Percentiles rank a stretch among this genome's conserved stretches.
Evolutionary conservation across 53 echinoderm and acorn worm species (phyloP).

Genomic region (Patiria pectinifera): DNA sequence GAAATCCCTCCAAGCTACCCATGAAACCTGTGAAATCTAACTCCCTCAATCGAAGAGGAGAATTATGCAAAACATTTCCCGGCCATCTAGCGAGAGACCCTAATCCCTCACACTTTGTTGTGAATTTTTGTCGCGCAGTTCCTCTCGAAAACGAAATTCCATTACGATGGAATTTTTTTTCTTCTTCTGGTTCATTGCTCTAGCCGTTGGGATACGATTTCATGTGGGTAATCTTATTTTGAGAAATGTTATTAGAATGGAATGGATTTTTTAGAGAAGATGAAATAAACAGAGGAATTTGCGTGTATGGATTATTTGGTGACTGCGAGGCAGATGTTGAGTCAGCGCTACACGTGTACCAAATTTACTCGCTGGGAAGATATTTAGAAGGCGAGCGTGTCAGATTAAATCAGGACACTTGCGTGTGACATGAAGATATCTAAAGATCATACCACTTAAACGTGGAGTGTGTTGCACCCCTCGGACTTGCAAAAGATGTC

Average conservation of each 20-base stretch:
- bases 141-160: slow-evolving; percentile 36
- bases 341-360: not conserved
- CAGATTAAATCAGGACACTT: not conserved
- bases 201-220: slow-evolving; percentile 48
- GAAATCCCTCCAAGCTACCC: slow-evolving; percentile 3
- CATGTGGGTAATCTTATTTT: slow-evolving; percentile 19
- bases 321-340: not conserved
- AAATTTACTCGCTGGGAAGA: not conserved
- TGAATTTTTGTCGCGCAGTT: slow-evolving; percentile 23
- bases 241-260: not conserved
- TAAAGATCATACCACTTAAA: not conserved
- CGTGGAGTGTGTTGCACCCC: not conserved
- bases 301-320: not conserved
- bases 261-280: not conserved
- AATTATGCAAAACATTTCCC: not conserved
- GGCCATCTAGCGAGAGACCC: not conserved
- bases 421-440: not conserved
- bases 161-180: slow-evolving; percentile 27
- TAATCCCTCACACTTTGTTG: not conserved
- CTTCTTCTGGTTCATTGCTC: not conserved
- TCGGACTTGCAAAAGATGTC: no score
- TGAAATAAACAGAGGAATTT: slow-evolving; percentile 3
- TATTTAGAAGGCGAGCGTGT: not conserved
- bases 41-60: slow-evolving; percentile 13
- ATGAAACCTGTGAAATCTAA: slow-evolving; percentile 8